Evolutionary conservation across 2,888 invertebrate species (phyloP).

Genomic region (Nysson spinosus): DNA sequence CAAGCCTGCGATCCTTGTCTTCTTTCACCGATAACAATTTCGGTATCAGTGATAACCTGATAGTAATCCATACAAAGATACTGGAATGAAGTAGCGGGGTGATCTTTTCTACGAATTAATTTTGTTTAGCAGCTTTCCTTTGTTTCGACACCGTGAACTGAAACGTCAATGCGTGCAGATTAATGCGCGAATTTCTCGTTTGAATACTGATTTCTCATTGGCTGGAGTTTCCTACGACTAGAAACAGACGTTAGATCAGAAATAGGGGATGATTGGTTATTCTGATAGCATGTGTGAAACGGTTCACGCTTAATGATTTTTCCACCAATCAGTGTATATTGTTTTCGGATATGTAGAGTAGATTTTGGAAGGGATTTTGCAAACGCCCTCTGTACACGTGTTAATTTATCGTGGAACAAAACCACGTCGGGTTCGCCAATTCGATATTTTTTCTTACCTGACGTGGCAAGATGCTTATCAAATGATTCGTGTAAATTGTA

Average conservation of each 20-base stretch:
- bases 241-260: not conserved
- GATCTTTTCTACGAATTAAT: constrained; percentile 12
- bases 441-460: constrained; percentile 25
- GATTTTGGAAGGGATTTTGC: not conserved
- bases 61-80: not conserved
- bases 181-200: constrained; percentile 23
- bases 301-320: not conserved
- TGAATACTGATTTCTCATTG: constrained; percentile 13
- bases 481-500: constrained; percentile 38
- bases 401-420: not conserved
- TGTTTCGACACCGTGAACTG: no score
- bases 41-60: not conserved
- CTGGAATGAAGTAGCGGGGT: not conserved
- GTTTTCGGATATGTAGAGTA: not conserved
- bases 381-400: constrained; percentile 19
- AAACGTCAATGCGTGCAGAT: no score
- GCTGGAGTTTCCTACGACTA: constrained; percentile 15
- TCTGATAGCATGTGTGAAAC: not conserved
- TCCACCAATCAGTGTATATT: constrained; percentile 11
- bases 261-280: constrained; percentile 3
- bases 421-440: constrained; percentile 12
- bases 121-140: not conserved
- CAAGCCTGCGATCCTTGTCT: not conserved
- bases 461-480: constrained; percentile 45
- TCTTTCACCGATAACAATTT: not conserved